A percentile compares a stretch with the other conserved stretches of the same genome.
These are phyloP conservation scores for Drosophila hydei DNA, from an alignment of 1,140 invertebrate species.

Conservation along the genomic window DNA sequence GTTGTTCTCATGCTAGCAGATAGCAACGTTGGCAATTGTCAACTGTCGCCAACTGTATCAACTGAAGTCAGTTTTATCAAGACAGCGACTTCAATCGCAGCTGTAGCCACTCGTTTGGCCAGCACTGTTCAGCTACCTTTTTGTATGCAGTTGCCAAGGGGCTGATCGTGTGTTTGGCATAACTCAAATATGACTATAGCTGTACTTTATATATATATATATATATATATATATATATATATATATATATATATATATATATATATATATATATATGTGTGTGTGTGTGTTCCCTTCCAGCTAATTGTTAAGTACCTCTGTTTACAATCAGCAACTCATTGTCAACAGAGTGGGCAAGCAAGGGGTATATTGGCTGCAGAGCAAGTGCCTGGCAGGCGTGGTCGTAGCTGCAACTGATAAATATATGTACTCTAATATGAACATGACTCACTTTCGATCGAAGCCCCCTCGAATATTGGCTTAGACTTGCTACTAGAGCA, in stretches of 20 bases:
- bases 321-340: neutral
- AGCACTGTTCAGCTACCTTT: slow-evolving; percentile 5
- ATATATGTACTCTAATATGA: too few species aligned
- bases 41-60: slow-evolving; percentile 41
- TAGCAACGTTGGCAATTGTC: slow-evolving; percentile 59
- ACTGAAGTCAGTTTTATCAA: too few species aligned
- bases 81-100: too few species aligned
- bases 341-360: neutral
- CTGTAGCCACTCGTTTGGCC: slow-evolving; percentile 7
- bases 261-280: too few species aligned
- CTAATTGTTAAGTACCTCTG: neutral
- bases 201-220: neutral
- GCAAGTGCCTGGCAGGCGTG: too few species aligned
- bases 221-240: too few species aligned
- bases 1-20: neutral
- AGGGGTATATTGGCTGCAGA: neutral
- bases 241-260: neutral
- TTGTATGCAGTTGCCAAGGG: too few species aligned
- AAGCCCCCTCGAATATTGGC: too few species aligned
- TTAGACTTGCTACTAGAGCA: too few species aligned
- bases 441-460: too few species aligned
- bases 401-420: too few species aligned
- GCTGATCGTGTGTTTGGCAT: neutral
- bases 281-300: slow-evolving; percentile 4
- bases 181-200: neutral